Evolutionary conservation across 2,113 vertebrate genomes (phyloP).

Genomic region (Manacus vitellinus): DNA sequence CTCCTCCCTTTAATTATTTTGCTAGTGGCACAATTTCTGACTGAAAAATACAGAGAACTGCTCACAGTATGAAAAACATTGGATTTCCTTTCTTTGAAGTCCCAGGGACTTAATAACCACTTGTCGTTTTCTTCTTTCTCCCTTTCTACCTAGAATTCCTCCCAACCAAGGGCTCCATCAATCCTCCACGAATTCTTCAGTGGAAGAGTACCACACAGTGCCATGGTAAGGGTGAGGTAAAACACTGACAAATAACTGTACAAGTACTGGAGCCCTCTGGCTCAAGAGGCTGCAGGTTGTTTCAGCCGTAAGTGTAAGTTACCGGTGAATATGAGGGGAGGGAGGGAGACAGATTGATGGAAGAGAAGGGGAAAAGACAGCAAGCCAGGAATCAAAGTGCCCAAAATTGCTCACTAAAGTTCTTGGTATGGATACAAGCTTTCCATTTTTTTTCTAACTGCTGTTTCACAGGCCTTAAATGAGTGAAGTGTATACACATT

Average conservation of each 20-base stretch:
- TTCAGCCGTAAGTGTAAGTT: background rate
- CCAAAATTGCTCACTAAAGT: background rate
- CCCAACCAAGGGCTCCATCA: rapidly evolving
- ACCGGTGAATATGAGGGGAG: rapidly evolving
- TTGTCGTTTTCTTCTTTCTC: background rate
- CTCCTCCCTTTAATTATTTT: background rate
- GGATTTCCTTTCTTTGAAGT: background rate
- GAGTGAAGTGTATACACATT: background rate
- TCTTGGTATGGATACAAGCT: background rate
- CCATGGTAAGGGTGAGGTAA: background rate
- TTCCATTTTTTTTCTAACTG: background rate
- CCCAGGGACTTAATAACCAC: background rate
- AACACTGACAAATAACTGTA: background rate
- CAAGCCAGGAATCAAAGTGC: background rate
- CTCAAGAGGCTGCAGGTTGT: background rate
- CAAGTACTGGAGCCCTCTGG: background rate
- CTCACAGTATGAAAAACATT: background rate
- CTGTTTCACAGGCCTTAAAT: background rate
- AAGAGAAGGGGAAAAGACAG: background rate
- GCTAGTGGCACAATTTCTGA: background rate
- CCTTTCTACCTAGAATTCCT: background rate
- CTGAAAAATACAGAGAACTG: background rate
- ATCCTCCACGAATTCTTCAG: background rate
- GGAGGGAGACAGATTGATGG: rapidly evolving
- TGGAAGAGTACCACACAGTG: background rate